Evolutionary conservation across 2,888 invertebrate species (phyloP).

Genomic region (Halictus ligatus): DNA sequence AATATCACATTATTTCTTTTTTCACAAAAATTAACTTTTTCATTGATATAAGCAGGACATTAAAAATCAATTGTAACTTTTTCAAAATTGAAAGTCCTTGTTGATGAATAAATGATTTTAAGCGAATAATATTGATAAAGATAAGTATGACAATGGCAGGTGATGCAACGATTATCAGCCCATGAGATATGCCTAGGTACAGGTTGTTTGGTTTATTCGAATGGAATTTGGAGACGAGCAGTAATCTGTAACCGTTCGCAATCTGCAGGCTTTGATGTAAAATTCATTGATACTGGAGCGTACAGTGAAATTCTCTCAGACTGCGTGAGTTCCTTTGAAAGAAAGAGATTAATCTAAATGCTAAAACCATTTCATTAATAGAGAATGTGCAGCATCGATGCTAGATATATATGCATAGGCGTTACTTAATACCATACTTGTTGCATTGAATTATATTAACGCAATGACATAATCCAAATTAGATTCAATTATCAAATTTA

Average conservation of each 20-base stretch:
- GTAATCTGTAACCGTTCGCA: conserved; percentile 77
- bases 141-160: conserved; percentile 74
- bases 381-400: conserved; percentile 23
- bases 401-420: conserved; percentile 21
- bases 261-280: conserved; percentile 74
- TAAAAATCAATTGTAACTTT: conserved; percentile 5
- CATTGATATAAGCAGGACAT: neutral
- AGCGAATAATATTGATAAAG: conserved; percentile 57
- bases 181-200: conserved; percentile 80
- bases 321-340: conserved; percentile 78
- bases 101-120: conserved; percentile 30
- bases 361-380: conserved; percentile 34
- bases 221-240: conserved; percentile 80
- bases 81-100: conserved; percentile 15
- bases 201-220: conserved; percentile 80
- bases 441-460: conserved; percentile 41
- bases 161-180: conserved; percentile 79
- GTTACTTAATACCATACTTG: conserved; percentile 74
- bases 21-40: neutral
- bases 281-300: conserved; percentile 82
- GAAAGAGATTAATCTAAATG: conserved; percentile 33
- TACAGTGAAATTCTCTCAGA: conserved; percentile 76
- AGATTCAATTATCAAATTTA: conserved; percentile 7
- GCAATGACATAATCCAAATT: conserved; percentile 24
- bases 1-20: neutral